Percentiles rank a stretch among this genome's conserved stretches.
These are phyloP conservation scores for Hoplostethus mediterraneus DNA, from an alignment of 2,797 vertebrate species.

Conservation along the genomic window DNA sequence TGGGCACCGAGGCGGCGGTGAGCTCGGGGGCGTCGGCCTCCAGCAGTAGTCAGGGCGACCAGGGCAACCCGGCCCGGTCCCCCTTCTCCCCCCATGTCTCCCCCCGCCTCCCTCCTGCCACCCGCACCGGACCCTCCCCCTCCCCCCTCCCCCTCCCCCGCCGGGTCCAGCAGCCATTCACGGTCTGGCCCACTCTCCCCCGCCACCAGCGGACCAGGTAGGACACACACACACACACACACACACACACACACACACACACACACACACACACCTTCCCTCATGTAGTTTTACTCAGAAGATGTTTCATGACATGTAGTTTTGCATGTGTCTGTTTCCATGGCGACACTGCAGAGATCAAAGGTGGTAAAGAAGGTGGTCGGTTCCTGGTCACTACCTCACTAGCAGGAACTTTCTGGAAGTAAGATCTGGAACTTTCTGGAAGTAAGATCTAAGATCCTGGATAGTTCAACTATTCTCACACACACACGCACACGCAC, in stretches of 20 bases:
- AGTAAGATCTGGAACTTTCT: too few relatives aligned
- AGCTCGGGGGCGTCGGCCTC: conserved; percentile 93
- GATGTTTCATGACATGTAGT: too few relatives aligned
- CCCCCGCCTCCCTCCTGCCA: conserved; percentile 88
- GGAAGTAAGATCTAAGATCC: too few relatives aligned
- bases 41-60: conserved; percentile 92
- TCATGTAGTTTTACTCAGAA: too few relatives aligned
- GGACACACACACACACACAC: not conserved
- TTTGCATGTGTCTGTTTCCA: not conserved
- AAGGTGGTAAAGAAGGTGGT: too few relatives aligned
- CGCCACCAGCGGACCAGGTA: conserved; percentile 91
- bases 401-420: too few relatives aligned
- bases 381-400: too few relatives aligned
- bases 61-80: conserved; percentile 92
- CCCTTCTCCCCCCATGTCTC: conserved; percentile 95
- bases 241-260: not conserved
- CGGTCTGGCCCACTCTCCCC: conserved; percentile 93
- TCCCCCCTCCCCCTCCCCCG: conserved; percentile 91
- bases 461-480: too few relatives aligned
- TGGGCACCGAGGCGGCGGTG: conserved; percentile 91
- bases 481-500: too few relatives aligned
- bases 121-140: conserved; percentile 89
- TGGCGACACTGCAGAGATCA: not conserved
- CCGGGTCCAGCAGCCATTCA: conserved; percentile 92
- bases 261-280: not conserved